A percentile compares a stretch with the other conserved stretches of the same genome.
Conservation (phyloP, 2,888 invertebrate genomes). For the Ectobius pallidus region DNA sequence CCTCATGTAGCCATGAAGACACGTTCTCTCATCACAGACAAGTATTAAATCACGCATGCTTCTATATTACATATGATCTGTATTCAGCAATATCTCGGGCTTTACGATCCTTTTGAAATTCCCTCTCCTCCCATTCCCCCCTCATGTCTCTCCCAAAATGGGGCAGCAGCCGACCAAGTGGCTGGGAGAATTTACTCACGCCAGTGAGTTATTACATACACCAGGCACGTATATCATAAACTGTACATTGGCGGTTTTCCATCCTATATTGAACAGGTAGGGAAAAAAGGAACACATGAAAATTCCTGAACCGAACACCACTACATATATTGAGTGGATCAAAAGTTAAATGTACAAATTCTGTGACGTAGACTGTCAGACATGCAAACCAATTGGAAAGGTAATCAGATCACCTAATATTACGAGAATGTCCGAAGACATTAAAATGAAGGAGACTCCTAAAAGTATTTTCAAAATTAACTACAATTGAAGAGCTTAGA, state of each 20-base stretch:
- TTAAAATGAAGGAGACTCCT: too few species aligned
- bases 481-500: too few species aligned
- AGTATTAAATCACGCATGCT: background rate
- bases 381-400: too few species aligned
- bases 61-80: background rate
- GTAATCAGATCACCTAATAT: too few species aligned
- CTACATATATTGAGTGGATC: background rate
- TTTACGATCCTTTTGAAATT: background rate
- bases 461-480: too few species aligned
- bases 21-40: background rate
- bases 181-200: background rate
- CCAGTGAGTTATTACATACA: background rate
- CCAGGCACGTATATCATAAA: slow-evolving; percentile 3
- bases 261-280: background rate
- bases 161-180: too few species aligned
- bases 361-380: too few species aligned
- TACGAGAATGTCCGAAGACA: too few species aligned
- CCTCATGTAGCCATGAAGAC: background rate
- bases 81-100: background rate
- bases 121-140: background rate
- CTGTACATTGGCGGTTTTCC: background rate
- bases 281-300: background rate
- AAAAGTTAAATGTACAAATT: background rate
- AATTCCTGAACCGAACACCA: background rate
- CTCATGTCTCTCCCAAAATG: too few species aligned